These are phyloP conservation scores for Sarcoramphus papa DNA, from an alignment of 2,797 vertebrate species.

Conservation along the genomic window DNA sequence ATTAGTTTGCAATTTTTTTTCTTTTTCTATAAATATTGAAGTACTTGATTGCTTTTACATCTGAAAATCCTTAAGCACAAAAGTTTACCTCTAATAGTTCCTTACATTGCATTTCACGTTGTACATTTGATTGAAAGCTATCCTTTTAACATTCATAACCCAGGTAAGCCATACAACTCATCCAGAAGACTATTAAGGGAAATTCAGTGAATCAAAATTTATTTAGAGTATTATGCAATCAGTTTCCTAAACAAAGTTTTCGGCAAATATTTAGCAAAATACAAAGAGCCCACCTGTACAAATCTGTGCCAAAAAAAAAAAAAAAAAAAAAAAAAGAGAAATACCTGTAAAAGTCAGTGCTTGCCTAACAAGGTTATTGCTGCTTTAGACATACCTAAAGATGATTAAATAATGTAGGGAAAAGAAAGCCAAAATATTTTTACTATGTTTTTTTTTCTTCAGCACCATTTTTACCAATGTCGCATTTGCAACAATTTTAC, in stretches of 20 bases:
- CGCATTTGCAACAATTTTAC: not conserved
- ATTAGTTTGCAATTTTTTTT: not conserved
- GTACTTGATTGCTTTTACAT: not conserved
- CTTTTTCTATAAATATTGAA: not conserved
- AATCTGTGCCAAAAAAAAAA: not conserved
- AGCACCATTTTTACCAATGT: not conserved
- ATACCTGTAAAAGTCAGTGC: not conserved
- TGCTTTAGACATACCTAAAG: not conserved
- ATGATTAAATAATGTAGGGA: not conserved
- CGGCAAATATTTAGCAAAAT: not conserved
- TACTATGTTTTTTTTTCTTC: not conserved
- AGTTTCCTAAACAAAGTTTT: not conserved
- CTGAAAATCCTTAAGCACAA: not conserved
- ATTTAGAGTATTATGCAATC: not conserved
- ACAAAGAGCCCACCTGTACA: rapidly evolving
- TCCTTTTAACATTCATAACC: not conserved
- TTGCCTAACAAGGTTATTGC: not conserved
- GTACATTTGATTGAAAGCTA: not conserved
- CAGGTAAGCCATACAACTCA: not conserved
- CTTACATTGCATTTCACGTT: not conserved
- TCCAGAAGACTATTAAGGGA: not conserved
- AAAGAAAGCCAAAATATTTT: not conserved
- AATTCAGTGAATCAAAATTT: not conserved
- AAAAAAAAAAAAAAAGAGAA: not conserved
- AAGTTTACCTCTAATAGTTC: not conserved